Evolutionary conservation across 2,888 invertebrate species (phyloP).

Genomic region (Colletes collaris): DNA sequence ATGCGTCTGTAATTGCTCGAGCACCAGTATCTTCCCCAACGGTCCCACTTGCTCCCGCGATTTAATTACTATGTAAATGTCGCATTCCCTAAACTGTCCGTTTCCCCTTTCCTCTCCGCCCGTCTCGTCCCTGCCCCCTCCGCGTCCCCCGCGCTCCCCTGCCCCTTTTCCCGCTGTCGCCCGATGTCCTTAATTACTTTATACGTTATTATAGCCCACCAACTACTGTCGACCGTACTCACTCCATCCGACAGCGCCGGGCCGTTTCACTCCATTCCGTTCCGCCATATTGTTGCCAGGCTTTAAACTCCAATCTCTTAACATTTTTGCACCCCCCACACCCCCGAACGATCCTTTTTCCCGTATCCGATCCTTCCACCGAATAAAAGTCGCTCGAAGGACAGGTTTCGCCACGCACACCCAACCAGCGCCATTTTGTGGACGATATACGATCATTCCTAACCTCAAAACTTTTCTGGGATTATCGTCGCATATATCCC

Average conservation of each 20-base stretch:
- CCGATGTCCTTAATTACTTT: slow-evolving; percentile 83
- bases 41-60: slow-evolving; percentile 82
- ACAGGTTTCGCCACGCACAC: no score
- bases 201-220: slow-evolving; percentile 82
- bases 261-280: slow-evolving; percentile 66
- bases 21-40: slow-evolving; percentile 81
- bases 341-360: background rate
- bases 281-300: slow-evolving; percentile 68
- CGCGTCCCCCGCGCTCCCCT: slow-evolving; percentile 47
- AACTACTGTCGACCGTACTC: slow-evolving; percentile 78
- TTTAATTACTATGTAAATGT: slow-evolving; percentile 84
- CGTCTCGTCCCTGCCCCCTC: background rate
- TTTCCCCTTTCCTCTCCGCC: slow-evolving; percentile 65
- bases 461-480: no score
- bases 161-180: slow-evolving; percentile 76
- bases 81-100: slow-evolving; percentile 82
- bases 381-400: slow-evolving; percentile 18
- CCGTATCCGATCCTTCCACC: background rate
- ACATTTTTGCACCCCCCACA: slow-evolving; percentile 20
- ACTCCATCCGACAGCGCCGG: slow-evolving; percentile 63
- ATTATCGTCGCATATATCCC: no score
- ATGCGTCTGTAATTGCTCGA: slow-evolving; percentile 83
- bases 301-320: slow-evolving; percentile 53
- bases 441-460: no score
- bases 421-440: no score